Evolutionary conservation across 2,888 invertebrate genomes (phyloP), one percentile per base, ranked within the genome.

Genomic region (Euclidia mi): DNA sequence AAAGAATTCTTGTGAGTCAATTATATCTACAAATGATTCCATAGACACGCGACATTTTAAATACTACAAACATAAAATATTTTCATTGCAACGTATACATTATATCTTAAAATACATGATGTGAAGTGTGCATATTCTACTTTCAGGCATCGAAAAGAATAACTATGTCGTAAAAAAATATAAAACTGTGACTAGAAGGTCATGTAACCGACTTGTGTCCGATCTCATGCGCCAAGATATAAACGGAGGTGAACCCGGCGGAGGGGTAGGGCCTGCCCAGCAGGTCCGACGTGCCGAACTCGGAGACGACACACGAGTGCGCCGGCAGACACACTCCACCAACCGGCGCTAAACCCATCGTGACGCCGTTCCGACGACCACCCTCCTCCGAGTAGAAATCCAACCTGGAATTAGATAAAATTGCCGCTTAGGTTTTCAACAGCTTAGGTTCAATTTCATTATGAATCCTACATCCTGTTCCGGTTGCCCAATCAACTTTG

Each of bases 331-430:
- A 97, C 47, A 97, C 96, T 17, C 97, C 97, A 18, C 96, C 96
- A 43, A 97, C 97, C 0, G 97, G 96, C n/a, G 97, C 97, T 67
- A 97, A 88, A 43, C 97, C 97, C 97, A 97, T 97, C 6, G 97
- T 97, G 29, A 96, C 96, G 0, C 96, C 96, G 84, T 96, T 97
- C 71, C 95, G 96, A 35, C 92, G 92, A 0, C 97, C 97, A 59
- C 96, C 96, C 76, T 97, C 96, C 47, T 95, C 95, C 0, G 96
- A 96, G 84, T 95, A 97, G 85, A 97, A 97, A 85, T 97, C 97
- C 73, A 97, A 81, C 3, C 96, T 96, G 89, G 2, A 89, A 89
- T 15, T 12, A 12, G 2, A 43, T 15, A 47, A 55, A 11, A 31
- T 35, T 38, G 28, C 29, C 10, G 15, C 29, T 42, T 43, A 42